phyloP scores from a whole-genome alignment of 2,113 vertebrate genomes.

The Saccopteryx bilineata region DNA sequence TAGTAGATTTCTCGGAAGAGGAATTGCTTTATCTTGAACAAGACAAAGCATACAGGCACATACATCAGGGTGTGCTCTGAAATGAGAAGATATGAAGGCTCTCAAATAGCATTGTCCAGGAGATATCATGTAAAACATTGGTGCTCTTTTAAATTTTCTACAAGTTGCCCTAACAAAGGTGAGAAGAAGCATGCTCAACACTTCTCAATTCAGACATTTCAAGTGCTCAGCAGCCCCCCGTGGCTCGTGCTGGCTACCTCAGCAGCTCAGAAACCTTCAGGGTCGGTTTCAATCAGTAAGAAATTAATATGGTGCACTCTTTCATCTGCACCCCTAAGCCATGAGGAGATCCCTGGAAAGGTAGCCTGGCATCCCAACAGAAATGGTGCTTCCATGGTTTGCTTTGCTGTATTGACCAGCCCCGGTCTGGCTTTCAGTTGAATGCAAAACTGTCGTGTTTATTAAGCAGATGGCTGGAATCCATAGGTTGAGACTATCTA shows the following conservation, averaged over 20 bases:
- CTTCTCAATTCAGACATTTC: not conserved
- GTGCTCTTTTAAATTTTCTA: not conserved
- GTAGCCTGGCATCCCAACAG: not conserved
- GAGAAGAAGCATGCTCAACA: not conserved
- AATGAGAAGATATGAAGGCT: not conserved
- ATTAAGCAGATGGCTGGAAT: constrained; percentile 65
- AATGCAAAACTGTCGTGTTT: constrained; percentile 62
- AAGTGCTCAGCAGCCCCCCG: not conserved
- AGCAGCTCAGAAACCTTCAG: not conserved
- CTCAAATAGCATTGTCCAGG: not conserved
- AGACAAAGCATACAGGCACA: not conserved
- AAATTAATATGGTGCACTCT: not conserved
- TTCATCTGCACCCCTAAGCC: not conserved
- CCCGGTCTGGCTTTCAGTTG: not conserved
- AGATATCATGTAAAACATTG: not conserved
- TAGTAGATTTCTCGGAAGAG: not conserved
- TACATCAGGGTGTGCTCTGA: not conserved
- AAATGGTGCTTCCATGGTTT: not conserved
- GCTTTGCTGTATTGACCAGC: constrained; percentile 32
- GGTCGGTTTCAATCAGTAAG: not conserved
- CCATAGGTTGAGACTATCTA: constrained; percentile 52
- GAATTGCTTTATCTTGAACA: constrained; percentile 28
- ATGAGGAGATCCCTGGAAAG: not conserved
- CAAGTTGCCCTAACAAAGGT: not conserved
- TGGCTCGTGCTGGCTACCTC: not conserved